These are phyloP conservation scores for Digitonthophagus gazella DNA, from an alignment of 2,888 invertebrate genomes.

Conservation along the genomic window DNA sequence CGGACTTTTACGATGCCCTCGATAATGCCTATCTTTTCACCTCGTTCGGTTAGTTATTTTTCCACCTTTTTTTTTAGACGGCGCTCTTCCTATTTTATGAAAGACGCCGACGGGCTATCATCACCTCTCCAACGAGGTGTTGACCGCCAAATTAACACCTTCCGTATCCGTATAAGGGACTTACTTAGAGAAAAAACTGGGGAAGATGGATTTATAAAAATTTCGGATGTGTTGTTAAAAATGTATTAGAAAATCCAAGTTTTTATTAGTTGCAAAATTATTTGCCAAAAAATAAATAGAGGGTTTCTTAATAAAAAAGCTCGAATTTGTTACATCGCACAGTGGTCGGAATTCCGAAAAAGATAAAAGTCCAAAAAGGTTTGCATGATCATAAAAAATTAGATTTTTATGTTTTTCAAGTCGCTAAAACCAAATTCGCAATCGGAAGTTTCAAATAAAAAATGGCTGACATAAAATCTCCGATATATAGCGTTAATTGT, in stretches of 20 bases:
- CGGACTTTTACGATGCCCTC: slow-evolving; percentile 7
- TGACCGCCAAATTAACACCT: slow-evolving; percentile 27
- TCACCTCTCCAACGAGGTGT: slow-evolving; percentile 18
- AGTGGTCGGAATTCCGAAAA: no score
- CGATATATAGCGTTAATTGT: no score
- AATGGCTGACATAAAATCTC: no score
- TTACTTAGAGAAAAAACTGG: neutral
- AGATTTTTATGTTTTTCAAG: no score
- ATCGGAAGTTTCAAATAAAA: no score
- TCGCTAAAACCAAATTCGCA: no score
- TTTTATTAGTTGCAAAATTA: slow-evolving; percentile 20
- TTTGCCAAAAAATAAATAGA: no score
- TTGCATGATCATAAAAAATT: no score
- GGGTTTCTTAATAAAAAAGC: no score
- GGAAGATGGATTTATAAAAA: neutral
- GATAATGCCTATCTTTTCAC: slow-evolving; percentile 14
- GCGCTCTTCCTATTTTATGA: slow-evolving; percentile 4
- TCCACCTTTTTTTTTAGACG: slow-evolving; percentile 17
- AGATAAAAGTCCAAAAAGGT: no score
- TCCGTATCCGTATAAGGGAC: neutral
- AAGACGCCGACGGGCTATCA: slow-evolving; percentile 9
- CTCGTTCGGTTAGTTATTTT: neutral
- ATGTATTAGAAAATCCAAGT: neutral
- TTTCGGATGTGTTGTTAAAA: slow-evolving; percentile 9
- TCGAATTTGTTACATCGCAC: no score